phyloP scores from a whole-genome alignment of 2,797 vertebrate species.

The Hyperoplus lanceolatus region DNA sequence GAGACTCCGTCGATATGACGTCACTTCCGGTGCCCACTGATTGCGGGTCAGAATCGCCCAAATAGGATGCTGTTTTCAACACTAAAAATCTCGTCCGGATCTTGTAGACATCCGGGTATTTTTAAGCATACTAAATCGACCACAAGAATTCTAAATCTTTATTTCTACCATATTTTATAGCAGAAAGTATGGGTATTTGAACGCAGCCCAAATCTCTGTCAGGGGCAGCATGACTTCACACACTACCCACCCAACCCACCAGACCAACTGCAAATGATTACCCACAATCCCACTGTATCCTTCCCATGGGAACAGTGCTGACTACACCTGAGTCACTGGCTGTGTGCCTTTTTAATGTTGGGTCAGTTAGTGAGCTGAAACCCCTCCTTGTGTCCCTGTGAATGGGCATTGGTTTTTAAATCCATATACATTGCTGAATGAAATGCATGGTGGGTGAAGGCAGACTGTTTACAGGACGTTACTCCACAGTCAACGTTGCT shows the following conservation, averaged over 20 bases:
- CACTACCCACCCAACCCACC: slow-evolving; percentile 25
- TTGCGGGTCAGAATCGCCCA: no score
- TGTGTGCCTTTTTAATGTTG: slow-evolving; percentile 44
- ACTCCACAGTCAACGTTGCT: neutral
- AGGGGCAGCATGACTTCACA: slow-evolving; percentile 26
- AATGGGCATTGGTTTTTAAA: slow-evolving; percentile 7
- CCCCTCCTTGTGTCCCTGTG: neutral
- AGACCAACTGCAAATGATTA: slow-evolving; percentile 52
- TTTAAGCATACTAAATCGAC: no score
- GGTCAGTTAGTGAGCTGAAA: neutral
- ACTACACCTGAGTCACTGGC: slow-evolving; percentile 59
- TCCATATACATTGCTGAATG: neutral
- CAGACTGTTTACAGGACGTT: neutral
- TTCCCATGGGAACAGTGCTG: slow-evolving; percentile 52
- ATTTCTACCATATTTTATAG: no score
- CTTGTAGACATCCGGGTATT: no score
- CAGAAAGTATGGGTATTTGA: no score
- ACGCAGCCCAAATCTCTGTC: slow-evolving; percentile 10
- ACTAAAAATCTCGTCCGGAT: no score
- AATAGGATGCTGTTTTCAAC: no score
- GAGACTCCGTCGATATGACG: no score
- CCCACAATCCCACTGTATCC: slow-evolving; percentile 50
- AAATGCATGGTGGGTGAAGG: no score
- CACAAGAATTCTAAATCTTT: no score
- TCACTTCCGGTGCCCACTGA: no score